Conservation (phyloP, 2,113 vertebrate genomes). For the Hassar affinis region DNA sequence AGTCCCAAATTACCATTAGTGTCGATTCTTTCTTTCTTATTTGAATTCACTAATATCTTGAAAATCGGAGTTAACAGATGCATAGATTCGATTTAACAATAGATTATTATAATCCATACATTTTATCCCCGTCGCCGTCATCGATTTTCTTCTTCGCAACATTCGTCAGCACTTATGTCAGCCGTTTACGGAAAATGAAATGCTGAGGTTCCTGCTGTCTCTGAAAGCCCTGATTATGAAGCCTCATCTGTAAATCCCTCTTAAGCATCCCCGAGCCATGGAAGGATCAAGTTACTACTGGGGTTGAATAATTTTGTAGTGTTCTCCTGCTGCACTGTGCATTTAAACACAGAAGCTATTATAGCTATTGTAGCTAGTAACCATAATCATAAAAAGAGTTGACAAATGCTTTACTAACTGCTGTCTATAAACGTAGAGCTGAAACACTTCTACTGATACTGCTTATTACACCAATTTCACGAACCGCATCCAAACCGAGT, state of each 20-base stretch:
- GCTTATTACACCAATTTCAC: background rate
- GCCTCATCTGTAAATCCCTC: constrained; percentile 7
- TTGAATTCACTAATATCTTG: background rate
- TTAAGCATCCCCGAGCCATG: background rate
- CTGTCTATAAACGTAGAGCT: background rate
- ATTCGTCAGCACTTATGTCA: background rate
- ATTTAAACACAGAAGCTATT: background rate
- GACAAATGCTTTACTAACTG: background rate
- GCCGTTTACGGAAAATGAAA: background rate
- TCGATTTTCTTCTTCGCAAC: background rate
- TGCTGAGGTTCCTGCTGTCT: background rate
- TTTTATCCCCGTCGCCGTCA: background rate
- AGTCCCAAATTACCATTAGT: background rate
- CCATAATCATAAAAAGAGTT: background rate
- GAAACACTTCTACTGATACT: background rate
- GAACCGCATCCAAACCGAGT: background rate
- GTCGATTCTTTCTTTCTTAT: background rate
- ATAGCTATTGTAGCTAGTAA: no score
- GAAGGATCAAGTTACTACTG: background rate
- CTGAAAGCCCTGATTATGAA: constrained; percentile 9
- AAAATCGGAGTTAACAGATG: background rate
- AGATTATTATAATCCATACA: background rate
- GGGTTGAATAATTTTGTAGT: constrained; percentile 4
- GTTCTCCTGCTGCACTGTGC: background rate
- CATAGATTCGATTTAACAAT: background rate